These are phyloP conservation scores for Melieria omissa DNA, from an alignment of 2,888 invertebrate genomes.

Conservation along the genomic window DNA sequence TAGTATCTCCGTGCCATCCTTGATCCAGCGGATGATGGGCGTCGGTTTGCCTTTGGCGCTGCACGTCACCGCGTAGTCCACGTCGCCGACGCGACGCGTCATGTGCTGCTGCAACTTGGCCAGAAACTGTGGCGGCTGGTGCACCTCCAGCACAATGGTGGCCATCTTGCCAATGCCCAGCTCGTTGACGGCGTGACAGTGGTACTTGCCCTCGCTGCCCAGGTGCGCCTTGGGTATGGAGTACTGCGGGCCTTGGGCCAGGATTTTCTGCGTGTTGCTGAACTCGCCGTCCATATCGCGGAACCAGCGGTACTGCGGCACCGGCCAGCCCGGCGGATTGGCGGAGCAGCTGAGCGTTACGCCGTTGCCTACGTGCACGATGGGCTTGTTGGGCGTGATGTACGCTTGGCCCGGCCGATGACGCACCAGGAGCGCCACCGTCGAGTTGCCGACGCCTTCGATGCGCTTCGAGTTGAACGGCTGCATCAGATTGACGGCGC, in stretches of 20 bases:
- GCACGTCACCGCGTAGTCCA: slow-evolving; percentile 83
- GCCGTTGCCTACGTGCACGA: slow-evolving; percentile 84
- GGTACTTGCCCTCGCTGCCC: slow-evolving; percentile 87
- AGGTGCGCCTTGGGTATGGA: slow-evolving; percentile 87
- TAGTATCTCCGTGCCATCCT: slow-evolving; percentile 83
- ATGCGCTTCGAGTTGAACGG: slow-evolving; percentile 76
- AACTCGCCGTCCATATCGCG: slow-evolving; percentile 75
- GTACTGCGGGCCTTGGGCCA: slow-evolving; percentile 84
- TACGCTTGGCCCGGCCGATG: slow-evolving; percentile 87
- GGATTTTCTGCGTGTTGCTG: slow-evolving; percentile 72
- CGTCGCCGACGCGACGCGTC: slow-evolving; percentile 82
- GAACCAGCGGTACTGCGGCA: slow-evolving; percentile 91
- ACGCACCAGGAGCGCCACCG: slow-evolving; percentile 84
- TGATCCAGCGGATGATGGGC: slow-evolving; percentile 86
- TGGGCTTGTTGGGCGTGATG: slow-evolving; percentile 84
- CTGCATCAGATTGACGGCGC: slow-evolving; percentile 85
- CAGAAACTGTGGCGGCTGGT: slow-evolving; percentile 88
- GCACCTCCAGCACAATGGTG: slow-evolving; percentile 84
- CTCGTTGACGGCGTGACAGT: slow-evolving; percentile 90
- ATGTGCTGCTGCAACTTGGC: slow-evolving; percentile 84
- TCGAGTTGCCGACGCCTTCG: slow-evolving; percentile 83
- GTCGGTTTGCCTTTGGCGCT: slow-evolving; percentile 89
- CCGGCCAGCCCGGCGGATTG: slow-evolving; percentile 90
- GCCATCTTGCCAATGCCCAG: slow-evolving; percentile 87
- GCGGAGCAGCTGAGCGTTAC: slow-evolving; percentile 89